phyloP scores from a whole-genome alignment of 2,797 vertebrate species.

The Salmo trutta region DNA sequence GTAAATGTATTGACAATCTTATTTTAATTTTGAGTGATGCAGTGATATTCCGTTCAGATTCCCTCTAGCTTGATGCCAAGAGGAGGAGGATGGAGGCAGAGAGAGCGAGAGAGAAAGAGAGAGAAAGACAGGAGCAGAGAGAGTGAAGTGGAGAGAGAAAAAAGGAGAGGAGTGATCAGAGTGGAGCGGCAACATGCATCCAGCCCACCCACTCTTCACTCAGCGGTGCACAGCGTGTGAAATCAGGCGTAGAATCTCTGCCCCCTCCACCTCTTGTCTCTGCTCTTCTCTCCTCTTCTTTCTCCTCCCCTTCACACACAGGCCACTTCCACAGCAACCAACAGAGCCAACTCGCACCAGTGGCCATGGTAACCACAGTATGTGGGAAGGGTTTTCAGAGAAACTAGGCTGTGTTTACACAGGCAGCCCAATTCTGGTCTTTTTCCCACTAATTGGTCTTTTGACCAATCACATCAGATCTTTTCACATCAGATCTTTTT shows the following conservation, averaged over 20 bases:
- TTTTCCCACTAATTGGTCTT: too few relatives aligned
- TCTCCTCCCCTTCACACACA: slow-evolving; percentile 20
- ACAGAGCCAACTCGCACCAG: slow-evolving; percentile 53
- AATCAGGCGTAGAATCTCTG: slow-evolving; percentile 26
- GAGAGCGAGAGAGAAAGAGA: background rate
- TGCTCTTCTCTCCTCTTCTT: slow-evolving; percentile 21
- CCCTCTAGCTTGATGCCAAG: background rate
- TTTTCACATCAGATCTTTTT: too few relatives aligned
- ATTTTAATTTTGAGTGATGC: background rate
- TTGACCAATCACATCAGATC: too few relatives aligned
- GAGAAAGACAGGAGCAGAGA: background rate
- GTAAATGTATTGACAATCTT: background rate
- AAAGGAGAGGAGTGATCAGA: slow-evolving; percentile 1
- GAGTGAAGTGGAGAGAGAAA: background rate
- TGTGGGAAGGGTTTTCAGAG: slow-evolving; percentile 31
- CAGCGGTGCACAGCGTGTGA: slow-evolving; percentile 24
- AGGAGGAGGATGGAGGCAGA: background rate
- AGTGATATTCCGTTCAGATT: background rate
- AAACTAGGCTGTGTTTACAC: background rate
- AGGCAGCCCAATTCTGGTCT: slow-evolving; percentile 18
- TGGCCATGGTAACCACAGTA: slow-evolving; percentile 61
- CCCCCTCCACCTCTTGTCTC: slow-evolving; percentile 22
- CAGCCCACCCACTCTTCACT: slow-evolving; percentile 45
- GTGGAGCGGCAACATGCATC: background rate
- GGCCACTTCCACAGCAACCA: slow-evolving; percentile 24